Conservation (phyloP, 2,797 vertebrate species). For the Ctenochaetus hawaiiensis region DNA sequence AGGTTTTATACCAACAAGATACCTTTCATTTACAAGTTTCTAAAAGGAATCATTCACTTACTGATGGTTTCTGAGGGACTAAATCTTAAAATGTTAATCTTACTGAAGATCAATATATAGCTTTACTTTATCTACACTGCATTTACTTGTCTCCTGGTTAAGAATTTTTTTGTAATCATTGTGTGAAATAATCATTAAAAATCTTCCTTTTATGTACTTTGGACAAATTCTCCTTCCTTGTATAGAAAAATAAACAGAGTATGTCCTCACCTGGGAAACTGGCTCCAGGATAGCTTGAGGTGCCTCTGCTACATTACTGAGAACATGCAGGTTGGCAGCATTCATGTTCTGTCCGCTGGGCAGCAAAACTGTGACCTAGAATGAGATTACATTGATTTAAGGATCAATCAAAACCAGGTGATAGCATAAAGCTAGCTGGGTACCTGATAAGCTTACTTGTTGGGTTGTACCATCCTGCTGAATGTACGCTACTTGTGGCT, state of each 20-base stretch:
- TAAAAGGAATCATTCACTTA: neutral
- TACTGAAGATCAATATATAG: neutral
- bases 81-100: neutral
- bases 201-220: neutral
- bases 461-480: slow-evolving; percentile 96
- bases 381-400: slow-evolving; percentile 1
- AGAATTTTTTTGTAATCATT: neutral
- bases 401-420: neutral
- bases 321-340: slow-evolving; percentile 90
- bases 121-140: neutral
- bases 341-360: slow-evolving; percentile 93
- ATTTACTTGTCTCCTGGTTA: neutral
- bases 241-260: neutral
- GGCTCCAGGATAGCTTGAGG: slow-evolving; percentile 90
- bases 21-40: neutral
- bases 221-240: neutral
- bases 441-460: slow-evolving; percentile 85
- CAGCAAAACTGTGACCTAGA: slow-evolving; percentile 91
- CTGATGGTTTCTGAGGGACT: neutral
- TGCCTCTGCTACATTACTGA: slow-evolving; percentile 89
- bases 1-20: neutral
- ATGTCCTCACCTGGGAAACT: slow-evolving; percentile 84
- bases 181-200: neutral
- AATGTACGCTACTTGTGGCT: slow-evolving; percentile 96
- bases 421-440: neutral